Evolutionary conservation across 2,888 invertebrate genomes (phyloP), one percentile per base, ranked within the genome.

Genomic region (Rhopalosiphum nymphaeae): DNA sequence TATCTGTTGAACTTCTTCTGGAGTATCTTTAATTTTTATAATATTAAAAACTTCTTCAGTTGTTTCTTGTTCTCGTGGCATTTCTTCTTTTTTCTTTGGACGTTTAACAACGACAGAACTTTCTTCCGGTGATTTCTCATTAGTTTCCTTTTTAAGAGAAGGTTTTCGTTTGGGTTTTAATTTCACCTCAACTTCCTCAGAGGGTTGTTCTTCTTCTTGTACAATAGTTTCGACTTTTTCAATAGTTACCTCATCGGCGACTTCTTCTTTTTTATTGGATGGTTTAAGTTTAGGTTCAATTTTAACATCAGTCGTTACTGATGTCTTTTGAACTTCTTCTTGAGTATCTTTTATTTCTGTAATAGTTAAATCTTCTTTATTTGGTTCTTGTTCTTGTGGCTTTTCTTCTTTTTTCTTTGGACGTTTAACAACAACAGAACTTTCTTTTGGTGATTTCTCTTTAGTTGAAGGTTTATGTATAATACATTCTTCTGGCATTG

Each of bases 201-300:
- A 49, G 42, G 42, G 92, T 9, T 46, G n/a, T 84, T 84, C 36
- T n/a, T 88, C 91, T 61, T 29, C 46, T 42, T 67, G 67, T 1
- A 95, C 95, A 95, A 96, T 36, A 13, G 56, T 96, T 78, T 95
- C 95, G 87, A 96, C 95, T 95, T 96, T 96, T 90, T 96, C 95
- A 87, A 95, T 95, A 21, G 87, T 93, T 94, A 97, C 97, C 96
- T 98, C 98, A 44, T 95, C 94, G 94, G 97, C 97, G 96, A 97
- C 98, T 96, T 98, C 98, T 10, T 57, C 84, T 9, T 89, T 49
- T 11, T 42, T 25, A 1, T n/a, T 36, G 42, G 92, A 53, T 44
- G 90, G 84, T 1, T 97, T 97, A 13, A 96, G 96, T 96, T 97
- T 97, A 26, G 98, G 97, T 56, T 56, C 25, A 4, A 25, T 25